These are phyloP conservation scores for Cladorhizidae sp. DNA, from an alignment of 37 sponge, comb jelly and placozoan species.

Conservation along the genomic window DNA sequence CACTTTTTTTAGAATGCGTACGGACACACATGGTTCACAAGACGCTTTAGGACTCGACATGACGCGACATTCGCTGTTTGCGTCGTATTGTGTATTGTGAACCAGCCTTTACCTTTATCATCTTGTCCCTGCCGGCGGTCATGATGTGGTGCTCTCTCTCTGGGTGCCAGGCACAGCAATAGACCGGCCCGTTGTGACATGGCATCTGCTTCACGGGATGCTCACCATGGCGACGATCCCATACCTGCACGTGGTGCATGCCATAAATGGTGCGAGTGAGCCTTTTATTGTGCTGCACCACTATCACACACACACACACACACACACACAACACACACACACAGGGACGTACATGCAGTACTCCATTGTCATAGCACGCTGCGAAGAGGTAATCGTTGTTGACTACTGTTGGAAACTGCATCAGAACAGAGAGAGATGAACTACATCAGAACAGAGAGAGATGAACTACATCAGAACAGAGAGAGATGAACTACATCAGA, in stretches of 20 bases:
- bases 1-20: too few species aligned
- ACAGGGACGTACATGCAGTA: constrained; percentile 55
- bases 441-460: too few species aligned
- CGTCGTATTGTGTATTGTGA: too few species aligned
- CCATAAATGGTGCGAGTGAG: background rate
- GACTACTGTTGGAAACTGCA: background rate
- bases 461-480: too few species aligned
- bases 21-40: too few species aligned
- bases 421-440: background rate
- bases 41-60: too few species aligned
- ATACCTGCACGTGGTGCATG: constrained; percentile 41
- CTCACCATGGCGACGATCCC: constrained; percentile 73
- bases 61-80: too few species aligned
- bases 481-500: too few species aligned
- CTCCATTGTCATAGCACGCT: constrained; percentile 76
- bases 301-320: background rate
- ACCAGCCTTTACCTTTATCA: constrained; percentile 67
- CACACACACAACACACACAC: background rate
- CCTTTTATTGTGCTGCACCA: background rate
- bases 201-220: constrained; percentile 21
- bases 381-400: constrained; percentile 62
- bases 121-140: constrained; percentile 87
- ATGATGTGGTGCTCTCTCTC: constrained; percentile 59
- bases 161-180: constrained; percentile 86
- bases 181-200: constrained; percentile 77